Evolutionary conservation across 2,888 invertebrate genomes (phyloP).

Genomic region (Dendrolimus houi): DNA sequence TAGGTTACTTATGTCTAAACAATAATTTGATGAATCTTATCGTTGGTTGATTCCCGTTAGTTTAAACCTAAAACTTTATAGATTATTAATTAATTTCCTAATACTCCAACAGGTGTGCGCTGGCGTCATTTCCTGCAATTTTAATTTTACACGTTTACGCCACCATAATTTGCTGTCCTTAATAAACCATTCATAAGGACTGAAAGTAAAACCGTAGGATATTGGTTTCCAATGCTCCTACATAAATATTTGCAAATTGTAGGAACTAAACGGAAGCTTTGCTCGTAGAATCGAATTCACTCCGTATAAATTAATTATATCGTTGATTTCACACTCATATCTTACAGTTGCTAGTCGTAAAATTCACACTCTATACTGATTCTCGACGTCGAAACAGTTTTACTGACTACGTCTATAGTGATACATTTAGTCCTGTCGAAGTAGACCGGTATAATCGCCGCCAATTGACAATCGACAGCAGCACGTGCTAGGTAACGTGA

Average conservation of each 20-base stretch:
- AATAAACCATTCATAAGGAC: too few species aligned
- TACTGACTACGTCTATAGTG: not conserved
- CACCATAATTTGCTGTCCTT: too few species aligned
- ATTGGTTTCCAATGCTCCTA: slow-evolving; percentile 24
- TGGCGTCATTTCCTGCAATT: not conserved
- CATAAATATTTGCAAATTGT: slow-evolving; percentile 45
- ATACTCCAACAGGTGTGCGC: not conserved
- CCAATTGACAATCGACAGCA: slow-evolving; percentile 43
- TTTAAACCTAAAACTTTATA: slow-evolving; percentile 19
- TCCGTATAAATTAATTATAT: slow-evolving; percentile 39
- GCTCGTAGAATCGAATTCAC: slow-evolving; percentile 51
- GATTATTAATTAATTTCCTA: not conserved
- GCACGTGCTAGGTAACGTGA: slow-evolving; percentile 4
- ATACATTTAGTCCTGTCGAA: not conserved
- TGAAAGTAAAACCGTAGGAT: not conserved
- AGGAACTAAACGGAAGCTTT: slow-evolving; percentile 73
- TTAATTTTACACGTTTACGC: not conserved
- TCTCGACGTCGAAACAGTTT: not conserved
- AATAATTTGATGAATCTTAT: slow-evolving; percentile 24
- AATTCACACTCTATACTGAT: not conserved
- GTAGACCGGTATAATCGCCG: not conserved
- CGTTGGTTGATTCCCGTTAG: slow-evolving; percentile 27
- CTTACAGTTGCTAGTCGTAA: slow-evolving; percentile 18
- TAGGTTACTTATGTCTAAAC: slow-evolving; percentile 25
- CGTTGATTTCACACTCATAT: slow-evolving; percentile 29